Conservation (phyloP, 1,140 invertebrate genomes). For the Cheumatopsyche charites region DNA sequence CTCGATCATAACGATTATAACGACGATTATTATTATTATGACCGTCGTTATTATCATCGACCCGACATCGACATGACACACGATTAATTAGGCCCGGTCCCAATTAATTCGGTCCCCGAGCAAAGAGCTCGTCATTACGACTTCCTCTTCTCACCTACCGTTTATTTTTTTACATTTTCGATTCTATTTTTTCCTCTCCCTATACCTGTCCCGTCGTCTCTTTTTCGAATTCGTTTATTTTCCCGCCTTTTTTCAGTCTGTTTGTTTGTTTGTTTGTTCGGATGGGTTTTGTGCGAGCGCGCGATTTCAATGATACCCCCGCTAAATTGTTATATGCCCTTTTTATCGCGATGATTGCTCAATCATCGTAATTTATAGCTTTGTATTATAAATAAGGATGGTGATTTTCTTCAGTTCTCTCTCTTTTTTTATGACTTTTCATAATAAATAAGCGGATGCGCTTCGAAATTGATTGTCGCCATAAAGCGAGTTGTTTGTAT, state of each 20-base stretch:
- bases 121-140: slow-evolving; percentile 24
- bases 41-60: slow-evolving; percentile 19
- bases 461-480: no score
- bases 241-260: not conserved
- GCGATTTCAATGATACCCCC: not conserved
- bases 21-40: not conserved
- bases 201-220: slow-evolving; percentile 11
- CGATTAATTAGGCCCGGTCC: slow-evolving; percentile 22
- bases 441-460: no score
- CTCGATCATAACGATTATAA: no score
- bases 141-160: slow-evolving; percentile 34
- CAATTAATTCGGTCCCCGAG: slow-evolving; percentile 30
- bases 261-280: not conserved
- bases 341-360: no score
- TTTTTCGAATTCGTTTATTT: not conserved
- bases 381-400: no score
- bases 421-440: no score
- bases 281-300: not conserved
- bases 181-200: slow-evolving; percentile 5
- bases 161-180: no score
- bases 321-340: no score
- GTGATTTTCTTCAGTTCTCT: no score
- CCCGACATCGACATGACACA: slow-evolving; percentile 29
- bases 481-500: no score
- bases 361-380: no score